Percentiles rank a stretch among this genome's conserved stretches.
Evolutionary conservation across 2,797 vertebrate genomes (phyloP).

Genomic region (Argya squamiceps): DNA sequence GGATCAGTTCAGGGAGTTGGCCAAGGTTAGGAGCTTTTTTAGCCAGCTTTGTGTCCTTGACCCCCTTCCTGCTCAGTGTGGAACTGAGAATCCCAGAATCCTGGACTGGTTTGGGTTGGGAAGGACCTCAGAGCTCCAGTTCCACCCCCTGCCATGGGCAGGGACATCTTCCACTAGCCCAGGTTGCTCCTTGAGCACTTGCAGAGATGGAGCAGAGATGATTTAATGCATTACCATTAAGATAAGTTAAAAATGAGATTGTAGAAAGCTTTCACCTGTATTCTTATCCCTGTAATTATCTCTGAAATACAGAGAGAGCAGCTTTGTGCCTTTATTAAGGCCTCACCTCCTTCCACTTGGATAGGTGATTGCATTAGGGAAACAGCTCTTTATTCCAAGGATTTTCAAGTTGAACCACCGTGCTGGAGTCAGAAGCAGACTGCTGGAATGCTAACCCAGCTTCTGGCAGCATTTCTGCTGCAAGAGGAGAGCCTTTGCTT

Average conservation of each 20-base stretch:
- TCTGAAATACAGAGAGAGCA: not conserved
- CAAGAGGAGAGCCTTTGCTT: not conserved
- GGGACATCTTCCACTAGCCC: not conserved
- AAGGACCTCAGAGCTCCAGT: not conserved
- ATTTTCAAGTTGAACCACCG: not conserved
- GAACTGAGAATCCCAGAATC: not conserved
- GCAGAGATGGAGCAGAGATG: not conserved
- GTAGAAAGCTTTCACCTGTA: not conserved
- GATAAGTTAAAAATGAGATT: not conserved
- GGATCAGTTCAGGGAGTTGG: not conserved
- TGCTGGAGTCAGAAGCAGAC: not conserved
- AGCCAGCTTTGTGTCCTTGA: not conserved
- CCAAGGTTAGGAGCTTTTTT: fast-evolving
- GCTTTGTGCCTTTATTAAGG: not conserved
- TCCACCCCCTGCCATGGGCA: not conserved
- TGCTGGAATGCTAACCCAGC: not conserved
- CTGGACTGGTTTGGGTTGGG: not conserved
- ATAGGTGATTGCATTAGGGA: not conserved
- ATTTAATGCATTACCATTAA: not conserved
- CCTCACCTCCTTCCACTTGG: not conserved
- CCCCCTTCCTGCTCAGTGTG: fast-evolving
- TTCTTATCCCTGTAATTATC: not conserved
- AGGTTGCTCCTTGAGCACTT: not conserved
- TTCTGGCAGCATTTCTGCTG: not conserved
- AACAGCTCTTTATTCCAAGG: not conserved